Percentiles rank a stretch among this genome's conserved stretches.
phyloP scores from a whole-genome alignment of 2,888 invertebrate species.

The Dicranocentrus wangi region DNA sequence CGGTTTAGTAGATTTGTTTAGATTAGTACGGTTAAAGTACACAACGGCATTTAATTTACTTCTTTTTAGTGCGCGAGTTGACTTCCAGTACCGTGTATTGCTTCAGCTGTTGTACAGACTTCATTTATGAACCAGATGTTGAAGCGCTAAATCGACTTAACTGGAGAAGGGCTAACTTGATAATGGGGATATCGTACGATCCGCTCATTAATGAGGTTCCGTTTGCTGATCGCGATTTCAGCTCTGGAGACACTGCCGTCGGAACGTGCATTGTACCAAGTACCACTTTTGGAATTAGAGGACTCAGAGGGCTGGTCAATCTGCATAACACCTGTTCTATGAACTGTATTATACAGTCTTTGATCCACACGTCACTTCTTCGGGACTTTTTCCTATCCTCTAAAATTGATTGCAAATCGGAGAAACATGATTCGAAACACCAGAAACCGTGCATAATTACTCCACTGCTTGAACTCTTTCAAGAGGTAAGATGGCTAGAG shows the following conservation, averaged over 20 bases:
- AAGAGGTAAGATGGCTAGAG: conserved; percentile 86
- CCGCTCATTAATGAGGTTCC: conserved; percentile 80
- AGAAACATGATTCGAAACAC: conserved; percentile 68
- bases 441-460: conserved; percentile 86
- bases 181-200: conserved; percentile 55
- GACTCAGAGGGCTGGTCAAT: conserved; percentile 95
- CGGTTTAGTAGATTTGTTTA: too few species aligned
- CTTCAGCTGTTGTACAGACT: conserved; percentile 91
- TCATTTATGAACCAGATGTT: conserved; percentile 88
- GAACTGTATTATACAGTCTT: conserved; percentile 96
- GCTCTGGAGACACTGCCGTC: conserved; percentile 39
- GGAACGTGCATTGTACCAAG: conserved; percentile 53
- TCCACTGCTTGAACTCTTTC: conserved; percentile 95
- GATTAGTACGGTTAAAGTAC: too few species aligned
- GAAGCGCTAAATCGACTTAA: conserved; percentile 75
- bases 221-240: conserved; percentile 87
- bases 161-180: conserved; percentile 72
- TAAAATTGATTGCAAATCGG: conserved; percentile 84
- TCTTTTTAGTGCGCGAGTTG: conserved; percentile 89
- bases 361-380: conserved; percentile 95
- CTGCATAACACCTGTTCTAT: conserved; percentile 98
- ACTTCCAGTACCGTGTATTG: conserved; percentile 92
- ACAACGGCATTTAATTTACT: too few species aligned
- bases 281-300: conserved; percentile 83
- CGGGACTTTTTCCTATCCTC: conserved; percentile 97